Conservation (phyloP, 2,888 invertebrate genomes). For the Eubasilissa splendida region DNA sequence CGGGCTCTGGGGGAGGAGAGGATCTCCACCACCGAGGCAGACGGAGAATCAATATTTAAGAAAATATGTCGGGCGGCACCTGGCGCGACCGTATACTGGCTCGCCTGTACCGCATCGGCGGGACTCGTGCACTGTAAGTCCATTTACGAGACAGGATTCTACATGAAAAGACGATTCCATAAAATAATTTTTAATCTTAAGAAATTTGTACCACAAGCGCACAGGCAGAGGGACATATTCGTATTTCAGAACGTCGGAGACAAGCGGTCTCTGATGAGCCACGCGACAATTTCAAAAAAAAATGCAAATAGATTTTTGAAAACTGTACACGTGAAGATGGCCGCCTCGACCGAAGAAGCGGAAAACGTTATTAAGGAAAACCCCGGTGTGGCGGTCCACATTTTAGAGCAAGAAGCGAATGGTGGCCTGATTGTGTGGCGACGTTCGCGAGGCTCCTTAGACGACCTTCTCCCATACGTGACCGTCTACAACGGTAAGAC, state of each 20-base stretch:
- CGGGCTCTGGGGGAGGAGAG: too few species aligned
- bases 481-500: background rate
- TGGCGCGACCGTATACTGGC: background rate
- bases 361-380: background rate
- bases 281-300: background rate
- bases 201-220: background rate
- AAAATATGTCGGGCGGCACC: background rate
- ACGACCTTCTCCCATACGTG: background rate
- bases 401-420: background rate
- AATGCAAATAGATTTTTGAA: background rate
- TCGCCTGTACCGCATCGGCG: background rate
- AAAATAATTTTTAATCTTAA: background rate
- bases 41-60: background rate
- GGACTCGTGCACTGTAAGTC: background rate
- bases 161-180: background rate
- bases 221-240: background rate
- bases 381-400: background rate
- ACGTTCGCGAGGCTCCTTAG: background rate
- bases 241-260: background rate
- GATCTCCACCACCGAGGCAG: background rate
- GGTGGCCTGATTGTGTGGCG: background rate
- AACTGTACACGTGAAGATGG: background rate
- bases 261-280: background rate
- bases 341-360: background rate
- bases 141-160: background rate